These are phyloP conservation scores for Gambusia yucatana DNA, from an alignment of 2,797 vertebrate genomes.

Conservation along the genomic window DNA sequence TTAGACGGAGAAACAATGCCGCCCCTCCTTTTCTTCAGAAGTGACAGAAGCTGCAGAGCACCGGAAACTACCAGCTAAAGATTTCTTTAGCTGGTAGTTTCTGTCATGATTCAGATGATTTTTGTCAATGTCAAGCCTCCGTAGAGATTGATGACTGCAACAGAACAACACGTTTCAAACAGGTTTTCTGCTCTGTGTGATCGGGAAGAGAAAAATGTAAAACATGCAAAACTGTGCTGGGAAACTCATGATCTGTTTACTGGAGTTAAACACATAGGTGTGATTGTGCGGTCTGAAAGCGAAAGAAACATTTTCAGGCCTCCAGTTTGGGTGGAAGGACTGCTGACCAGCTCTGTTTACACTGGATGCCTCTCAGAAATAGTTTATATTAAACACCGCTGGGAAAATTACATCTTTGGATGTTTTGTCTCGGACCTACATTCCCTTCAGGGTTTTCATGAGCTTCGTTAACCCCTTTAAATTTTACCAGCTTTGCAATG, in stretches of 20 bases:
- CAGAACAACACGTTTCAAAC: not conserved
- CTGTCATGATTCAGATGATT: not conserved
- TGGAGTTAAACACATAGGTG: not conserved
- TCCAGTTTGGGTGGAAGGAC: not conserved
- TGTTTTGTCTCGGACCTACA: not conserved
- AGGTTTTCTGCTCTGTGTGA: not conserved
- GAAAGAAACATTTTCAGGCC: constrained; percentile 4
- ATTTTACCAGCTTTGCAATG: not conserved
- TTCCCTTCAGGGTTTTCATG: not conserved
- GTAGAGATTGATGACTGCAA: not conserved
- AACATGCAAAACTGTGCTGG: not conserved
- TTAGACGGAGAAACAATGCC: constrained; percentile 37
- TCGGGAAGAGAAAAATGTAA: constrained; percentile 9
- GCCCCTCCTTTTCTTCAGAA: constrained; percentile 32
- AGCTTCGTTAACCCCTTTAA: not conserved
- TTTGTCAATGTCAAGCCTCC: not conserved
- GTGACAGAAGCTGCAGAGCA: constrained; percentile 4
- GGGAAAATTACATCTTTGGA: not conserved
- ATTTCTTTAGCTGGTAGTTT: not conserved
- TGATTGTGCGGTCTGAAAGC: not conserved
- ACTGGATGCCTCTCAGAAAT: not conserved
- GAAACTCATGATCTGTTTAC: not conserved
- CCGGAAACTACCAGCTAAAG: not conserved
- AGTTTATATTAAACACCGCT: not conserved
- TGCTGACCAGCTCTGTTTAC: not conserved